Percentiles rank a stretch among this genome's conserved stretches.
Evolutionary conservation across 1,140 invertebrate species (phyloP).

Genomic region (Aphaenogaster floridana): DNA sequence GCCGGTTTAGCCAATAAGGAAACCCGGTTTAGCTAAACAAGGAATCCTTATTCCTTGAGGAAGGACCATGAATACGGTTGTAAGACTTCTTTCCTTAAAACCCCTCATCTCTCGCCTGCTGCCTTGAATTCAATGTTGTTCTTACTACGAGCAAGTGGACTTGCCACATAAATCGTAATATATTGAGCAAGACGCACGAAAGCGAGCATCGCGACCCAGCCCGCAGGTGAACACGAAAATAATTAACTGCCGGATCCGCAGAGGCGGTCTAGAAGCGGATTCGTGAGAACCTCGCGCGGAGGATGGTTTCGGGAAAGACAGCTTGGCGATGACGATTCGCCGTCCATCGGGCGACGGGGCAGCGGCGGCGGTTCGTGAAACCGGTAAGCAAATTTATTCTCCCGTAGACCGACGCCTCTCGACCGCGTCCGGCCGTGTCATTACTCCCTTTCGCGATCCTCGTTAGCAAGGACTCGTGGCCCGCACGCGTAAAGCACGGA

Average conservation of each 20-base stretch:
- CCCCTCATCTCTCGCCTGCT: not conserved
- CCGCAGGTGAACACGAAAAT: constrained; percentile 56
- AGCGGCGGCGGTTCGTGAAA: constrained; percentile 78
- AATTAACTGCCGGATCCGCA: constrained; percentile 54
- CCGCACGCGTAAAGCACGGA: constrained; percentile 68
- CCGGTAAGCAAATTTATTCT: constrained; percentile 85
- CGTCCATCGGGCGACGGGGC: not conserved
- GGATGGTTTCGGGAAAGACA: constrained; percentile 29
- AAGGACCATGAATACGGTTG: too few species aligned
- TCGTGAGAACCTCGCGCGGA: constrained; percentile 37
- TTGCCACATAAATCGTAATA: constrained; percentile 38
- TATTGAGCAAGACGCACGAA: constrained; percentile 48
- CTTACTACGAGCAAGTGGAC: constrained; percentile 3
- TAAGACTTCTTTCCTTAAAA: not conserved
- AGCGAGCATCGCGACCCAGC: constrained; percentile 19
- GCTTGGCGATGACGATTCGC: constrained; percentile 23
- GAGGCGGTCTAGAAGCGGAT: constrained; percentile 40
- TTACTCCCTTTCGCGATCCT: constrained; percentile 85
- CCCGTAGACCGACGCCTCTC: constrained; percentile 77
- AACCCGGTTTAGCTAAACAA: too few species aligned
- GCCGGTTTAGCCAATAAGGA: too few species aligned
- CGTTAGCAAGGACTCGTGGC: constrained; percentile 78
- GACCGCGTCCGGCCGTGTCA: constrained; percentile 84
- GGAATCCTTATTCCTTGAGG: too few species aligned
- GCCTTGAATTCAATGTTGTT: not conserved